Base-by-base conservation (phyloP, 2,797 vertebrate genomes). In the Acanthornis magna region DNA sequence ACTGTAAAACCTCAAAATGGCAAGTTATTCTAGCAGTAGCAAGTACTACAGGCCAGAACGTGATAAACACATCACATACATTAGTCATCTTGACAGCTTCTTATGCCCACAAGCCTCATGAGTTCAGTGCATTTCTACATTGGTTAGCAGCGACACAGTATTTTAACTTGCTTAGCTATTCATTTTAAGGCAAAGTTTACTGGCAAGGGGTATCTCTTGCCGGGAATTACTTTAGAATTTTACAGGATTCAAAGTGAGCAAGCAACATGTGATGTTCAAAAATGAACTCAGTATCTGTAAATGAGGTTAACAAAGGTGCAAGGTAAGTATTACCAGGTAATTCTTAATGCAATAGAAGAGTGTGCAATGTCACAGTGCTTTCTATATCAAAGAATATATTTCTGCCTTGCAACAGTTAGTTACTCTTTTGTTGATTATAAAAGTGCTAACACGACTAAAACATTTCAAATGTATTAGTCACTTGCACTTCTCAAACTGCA, bases 1-100 rank as follows among this genome's bases (percentile, higher is more conserved):
- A 74, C 65, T 80, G 53, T 38, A 83, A 87, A 93, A 70, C 22
- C 60, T 66, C 17, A 5, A 55, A 83, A 34, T 19, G 7, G 9
- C 25, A 82, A 85, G 55, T 58, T 72, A 53, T 9, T 73, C 54
- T 10, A 66, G 42, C 43, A 83, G 38, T 7, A 92, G 60, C 15
- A 47, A 92, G 48, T n/a, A 73, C 48, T 71, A 58, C 30, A 85
- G 48, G 76, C 62, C 5, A 2, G 82, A 86, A 76, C 4, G 22
- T 22, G 61, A 90, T 14, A 74, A 93, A 81, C 47, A 54, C 30
- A 78, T 79, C 48, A 32, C 2, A 2, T 8, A 15, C 22, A 40
- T 76, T 45, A 66, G 51, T 86, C 77, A 88, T 73, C 58, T 18
- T 45, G 40, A 65, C 67, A 88, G 54, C 6, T 84, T 84, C 77